Evolutionary conservation across 1,140 invertebrate genomes (phyloP).

Genomic region (Mercenaria mercenaria): DNA sequence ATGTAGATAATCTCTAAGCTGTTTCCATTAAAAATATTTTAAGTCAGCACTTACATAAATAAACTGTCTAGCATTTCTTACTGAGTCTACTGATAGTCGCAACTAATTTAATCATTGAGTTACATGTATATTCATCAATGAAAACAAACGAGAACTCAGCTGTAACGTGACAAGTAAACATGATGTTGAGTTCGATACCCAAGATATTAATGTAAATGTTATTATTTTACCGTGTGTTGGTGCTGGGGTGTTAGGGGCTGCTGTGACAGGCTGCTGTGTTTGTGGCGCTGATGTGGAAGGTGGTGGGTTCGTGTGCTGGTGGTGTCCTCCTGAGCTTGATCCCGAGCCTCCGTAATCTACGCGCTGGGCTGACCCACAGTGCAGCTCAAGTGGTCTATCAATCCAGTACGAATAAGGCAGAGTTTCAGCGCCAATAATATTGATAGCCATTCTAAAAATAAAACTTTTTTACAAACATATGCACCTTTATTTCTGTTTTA

Average conservation of each 20-base stretch:
- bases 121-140: too few species aligned
- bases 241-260: not conserved
- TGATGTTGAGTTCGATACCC: too few species aligned
- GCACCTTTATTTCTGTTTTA: too few species aligned
- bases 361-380: constrained; percentile 68
- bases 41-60: too few species aligned
- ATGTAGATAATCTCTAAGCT: too few species aligned
- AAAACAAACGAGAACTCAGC: too few species aligned
- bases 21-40: too few species aligned
- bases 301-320: constrained; percentile 2
- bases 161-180: too few species aligned
- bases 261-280: not conserved
- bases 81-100: too few species aligned
- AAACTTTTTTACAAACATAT: not conserved
- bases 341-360: constrained; percentile 45
- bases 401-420: constrained; percentile 70
- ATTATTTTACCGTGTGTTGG: not conserved
- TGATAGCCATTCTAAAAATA: constrained; percentile 74
- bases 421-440: constrained; percentile 70
- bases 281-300: not conserved
- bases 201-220: too few species aligned
- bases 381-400: constrained; percentile 64
- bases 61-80: too few species aligned
- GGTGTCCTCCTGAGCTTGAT: not conserved
- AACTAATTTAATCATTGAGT: too few species aligned